Evolutionary conservation across 92 coral and sea anemone species (phyloP), one percentile per base, ranked within the genome.

Genomic region (Montipora capitata): DNA sequence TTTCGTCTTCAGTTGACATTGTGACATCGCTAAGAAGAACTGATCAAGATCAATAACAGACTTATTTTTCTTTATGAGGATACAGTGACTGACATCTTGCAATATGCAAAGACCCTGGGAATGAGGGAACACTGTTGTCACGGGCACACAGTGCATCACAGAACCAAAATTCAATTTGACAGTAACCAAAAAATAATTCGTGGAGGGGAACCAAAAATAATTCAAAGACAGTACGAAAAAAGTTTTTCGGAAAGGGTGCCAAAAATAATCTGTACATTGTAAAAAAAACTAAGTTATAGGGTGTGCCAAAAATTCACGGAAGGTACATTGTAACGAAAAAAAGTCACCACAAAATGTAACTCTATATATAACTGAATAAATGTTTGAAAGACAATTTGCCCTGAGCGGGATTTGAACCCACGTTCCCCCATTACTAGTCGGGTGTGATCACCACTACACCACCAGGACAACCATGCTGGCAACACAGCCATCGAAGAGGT

Each of bases 1-100:
- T 56, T 67, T 72, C 87, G 73, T 72, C 79, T n/a, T n/a, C n/a
- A n/a, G n/a, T 58, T 62, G 84, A 17, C 84, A 62, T 62, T 15
- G 27, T 62, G 27, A 57, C 12, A 57, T 57, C 62, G n/a, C 62
- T 57, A n/a, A n/a, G n/a, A 57, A 57, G 62, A 57, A 57, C 15
- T 57, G 62, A 57, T 57, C 62, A 57, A 57, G n/a, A n/a, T n/a
- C n/a, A n/a, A 57, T 57, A 14, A 57, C 51, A 45, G 51, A 45
- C 51, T n/a, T n/a, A n/a, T n/a, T 57, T 57, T 8, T 11, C 51
- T 45, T 45, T 45, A 45, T 45, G 51, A 58, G 5, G 65, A 11
- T 11, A 58, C n/a, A 57, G n/a, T 8, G 62, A 14, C 62, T 12
- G 17, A 4, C 68, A 63, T 15, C 68, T 63, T 63, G 27, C 68